Conservation (phyloP, 2,797 vertebrate genomes). For the Oryzias sinensis region DNA sequence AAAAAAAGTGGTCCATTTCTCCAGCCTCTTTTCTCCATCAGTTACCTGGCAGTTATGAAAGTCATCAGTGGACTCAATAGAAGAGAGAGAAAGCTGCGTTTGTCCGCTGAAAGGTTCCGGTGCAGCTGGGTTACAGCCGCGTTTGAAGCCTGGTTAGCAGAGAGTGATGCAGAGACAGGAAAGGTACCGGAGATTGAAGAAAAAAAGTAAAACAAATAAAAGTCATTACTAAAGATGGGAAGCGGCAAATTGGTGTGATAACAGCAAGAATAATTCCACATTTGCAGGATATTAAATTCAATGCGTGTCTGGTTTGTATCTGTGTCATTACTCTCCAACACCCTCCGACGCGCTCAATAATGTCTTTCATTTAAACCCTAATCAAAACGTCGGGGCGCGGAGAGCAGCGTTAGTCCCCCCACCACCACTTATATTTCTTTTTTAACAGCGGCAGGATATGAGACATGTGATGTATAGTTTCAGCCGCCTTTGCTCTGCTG, state of each 20-base stretch:
- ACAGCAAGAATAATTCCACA: constrained; percentile 44
- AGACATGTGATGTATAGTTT: constrained; percentile 44
- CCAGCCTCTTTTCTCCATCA: background rate
- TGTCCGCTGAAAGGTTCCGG: constrained; percentile 41
- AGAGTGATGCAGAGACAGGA: constrained; percentile 26
- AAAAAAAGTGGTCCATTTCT: constrained; percentile 19
- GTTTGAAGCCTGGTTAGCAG: constrained; percentile 22
- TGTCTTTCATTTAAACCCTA: constrained; percentile 57
- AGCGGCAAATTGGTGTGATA: constrained; percentile 45
- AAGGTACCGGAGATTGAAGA: constrained; percentile 23
- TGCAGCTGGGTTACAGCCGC: constrained; percentile 33
- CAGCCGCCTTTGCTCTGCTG: constrained; percentile 11
- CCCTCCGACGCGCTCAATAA: constrained; percentile 28
- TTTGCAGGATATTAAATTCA: constrained; percentile 50
- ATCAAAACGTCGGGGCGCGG: constrained; percentile 33
- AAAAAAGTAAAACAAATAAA: constrained; percentile 19
- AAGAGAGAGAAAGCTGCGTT: constrained; percentile 35
- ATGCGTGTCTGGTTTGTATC: constrained; percentile 28
- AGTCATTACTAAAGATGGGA: constrained; percentile 36
- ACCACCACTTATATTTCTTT: constrained; percentile 18
- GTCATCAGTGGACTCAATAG: constrained; percentile 48
- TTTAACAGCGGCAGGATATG: constrained; percentile 44
- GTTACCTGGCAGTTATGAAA: constrained; percentile 32
- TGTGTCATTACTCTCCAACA: constrained; percentile 41
- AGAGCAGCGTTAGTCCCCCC: constrained; percentile 6